Evolutionary conservation across 2,113 vertebrate genomes (phyloP).

Genomic region (Menidia beryllina): DNA sequence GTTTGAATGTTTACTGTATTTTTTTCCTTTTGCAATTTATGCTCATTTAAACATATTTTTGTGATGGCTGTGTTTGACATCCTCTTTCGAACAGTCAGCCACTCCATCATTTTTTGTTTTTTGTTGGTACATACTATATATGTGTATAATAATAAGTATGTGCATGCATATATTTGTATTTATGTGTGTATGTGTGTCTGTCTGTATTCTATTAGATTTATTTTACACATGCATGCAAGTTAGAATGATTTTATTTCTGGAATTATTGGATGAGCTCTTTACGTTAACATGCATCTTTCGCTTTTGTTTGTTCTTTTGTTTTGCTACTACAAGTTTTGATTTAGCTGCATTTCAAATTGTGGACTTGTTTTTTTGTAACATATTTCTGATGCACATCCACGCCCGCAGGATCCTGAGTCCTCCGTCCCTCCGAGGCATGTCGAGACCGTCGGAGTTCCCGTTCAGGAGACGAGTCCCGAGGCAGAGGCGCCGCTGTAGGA

Average conservation of each 20-base stretch:
- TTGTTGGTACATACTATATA: no score
- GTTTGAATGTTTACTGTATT: background rate
- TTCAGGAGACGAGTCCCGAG: conserved; percentile 56
- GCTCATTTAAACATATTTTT: background rate
- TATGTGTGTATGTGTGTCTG: no score
- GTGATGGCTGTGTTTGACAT: background rate
- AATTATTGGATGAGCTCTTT: background rate
- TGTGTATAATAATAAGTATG: no score
- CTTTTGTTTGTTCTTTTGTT: background rate
- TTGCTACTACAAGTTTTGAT: background rate
- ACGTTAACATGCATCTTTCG: background rate
- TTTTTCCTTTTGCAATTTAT: background rate
- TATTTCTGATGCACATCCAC: background rate
- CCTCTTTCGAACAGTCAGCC: no score
- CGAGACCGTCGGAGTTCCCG: conserved; percentile 57
- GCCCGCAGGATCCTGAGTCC: conserved; percentile 35
- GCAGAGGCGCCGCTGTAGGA: background rate
- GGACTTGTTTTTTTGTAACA: background rate
- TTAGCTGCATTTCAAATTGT: background rate
- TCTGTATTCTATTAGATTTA: no score
- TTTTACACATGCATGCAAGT: no score
- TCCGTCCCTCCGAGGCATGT: background rate
- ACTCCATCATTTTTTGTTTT: no score
- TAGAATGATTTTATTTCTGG: no score
- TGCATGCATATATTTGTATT: no score